Evolutionary conservation across 2,113 vertebrate genomes (phyloP).

Genomic region (Albula glossodonta): DNA sequence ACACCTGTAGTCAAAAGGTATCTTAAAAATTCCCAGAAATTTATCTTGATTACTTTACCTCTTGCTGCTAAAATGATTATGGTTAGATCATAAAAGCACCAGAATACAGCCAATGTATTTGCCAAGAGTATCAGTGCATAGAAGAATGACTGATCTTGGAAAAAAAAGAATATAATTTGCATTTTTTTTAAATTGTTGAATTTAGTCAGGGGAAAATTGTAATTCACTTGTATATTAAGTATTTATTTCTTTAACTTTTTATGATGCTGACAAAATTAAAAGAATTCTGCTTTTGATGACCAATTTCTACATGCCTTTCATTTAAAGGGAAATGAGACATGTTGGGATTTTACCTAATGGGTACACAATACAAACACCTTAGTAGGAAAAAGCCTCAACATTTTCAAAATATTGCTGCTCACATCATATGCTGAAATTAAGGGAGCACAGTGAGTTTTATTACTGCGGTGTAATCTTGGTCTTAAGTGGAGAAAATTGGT

Average conservation of each 20-base stretch:
- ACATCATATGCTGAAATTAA: no score
- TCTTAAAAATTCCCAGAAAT: neutral
- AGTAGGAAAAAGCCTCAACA: no score
- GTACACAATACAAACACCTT: no score
- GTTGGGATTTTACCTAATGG: no score
- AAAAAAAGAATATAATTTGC: neutral
- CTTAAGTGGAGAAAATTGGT: no score
- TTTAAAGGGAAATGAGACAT: no score
- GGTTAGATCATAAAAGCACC: neutral
- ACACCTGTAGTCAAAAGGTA: neutral
- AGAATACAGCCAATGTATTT: neutral
- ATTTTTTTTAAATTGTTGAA: neutral
- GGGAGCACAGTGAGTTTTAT: no score
- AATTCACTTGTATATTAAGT: neutral
- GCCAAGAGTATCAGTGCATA: neutral
- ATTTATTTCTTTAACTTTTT: neutral
- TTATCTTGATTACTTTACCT: neutral
- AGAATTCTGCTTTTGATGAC: neutral
- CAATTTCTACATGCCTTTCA: neutral
- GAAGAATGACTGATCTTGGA: neutral
- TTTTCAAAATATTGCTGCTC: no score
- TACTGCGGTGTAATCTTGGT: no score
- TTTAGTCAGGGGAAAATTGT: neutral
- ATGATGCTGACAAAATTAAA: conserved; percentile 9
- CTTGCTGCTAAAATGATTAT: neutral